These are phyloP conservation scores for Tolmerus cingulatus DNA, from an alignment of 2,888 invertebrate species.

Conservation along the genomic window DNA sequence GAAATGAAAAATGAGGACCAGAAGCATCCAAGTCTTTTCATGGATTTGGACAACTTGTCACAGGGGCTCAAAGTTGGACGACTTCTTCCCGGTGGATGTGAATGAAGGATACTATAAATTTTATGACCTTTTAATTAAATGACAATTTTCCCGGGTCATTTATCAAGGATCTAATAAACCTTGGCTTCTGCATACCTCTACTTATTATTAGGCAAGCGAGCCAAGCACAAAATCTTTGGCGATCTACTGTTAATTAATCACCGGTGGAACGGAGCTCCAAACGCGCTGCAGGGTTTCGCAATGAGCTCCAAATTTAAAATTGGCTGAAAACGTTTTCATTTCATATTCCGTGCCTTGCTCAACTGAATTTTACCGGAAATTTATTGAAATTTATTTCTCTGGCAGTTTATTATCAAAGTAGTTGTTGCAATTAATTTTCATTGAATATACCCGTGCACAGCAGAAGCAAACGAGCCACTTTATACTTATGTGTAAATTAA, in stretches of 20 bases:
- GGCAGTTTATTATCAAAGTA: not conserved
- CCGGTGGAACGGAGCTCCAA: not conserved
- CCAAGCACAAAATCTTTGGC: not conserved
- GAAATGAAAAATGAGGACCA: constrained; percentile 30
- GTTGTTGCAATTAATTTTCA: not conserved
- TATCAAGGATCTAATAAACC: not conserved
- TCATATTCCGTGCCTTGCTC: not conserved
- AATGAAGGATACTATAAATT: not conserved
- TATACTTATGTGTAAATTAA: not conserved
- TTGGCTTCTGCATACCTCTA: not conserved
- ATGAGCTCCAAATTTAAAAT: not conserved
- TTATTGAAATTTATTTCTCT: not conserved
- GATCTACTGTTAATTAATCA: not conserved
- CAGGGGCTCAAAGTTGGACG: not conserved
- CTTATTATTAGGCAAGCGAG: not conserved
- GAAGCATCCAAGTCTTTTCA: not conserved
- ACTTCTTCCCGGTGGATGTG: not conserved
- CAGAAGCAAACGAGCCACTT: not conserved
- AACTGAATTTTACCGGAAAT: not conserved
- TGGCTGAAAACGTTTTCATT: not conserved
- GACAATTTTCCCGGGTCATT: constrained; percentile 6
- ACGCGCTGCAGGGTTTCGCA: not conserved
- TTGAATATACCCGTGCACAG: not conserved
- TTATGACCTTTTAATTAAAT: constrained; percentile 23
- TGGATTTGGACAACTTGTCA: not conserved